Percentiles rank a stretch among this genome's conserved stretches.
These are phyloP conservation scores for Lasioglossum morio DNA, from an alignment of 2,888 invertebrate genomes.

Conservation along the genomic window DNA sequence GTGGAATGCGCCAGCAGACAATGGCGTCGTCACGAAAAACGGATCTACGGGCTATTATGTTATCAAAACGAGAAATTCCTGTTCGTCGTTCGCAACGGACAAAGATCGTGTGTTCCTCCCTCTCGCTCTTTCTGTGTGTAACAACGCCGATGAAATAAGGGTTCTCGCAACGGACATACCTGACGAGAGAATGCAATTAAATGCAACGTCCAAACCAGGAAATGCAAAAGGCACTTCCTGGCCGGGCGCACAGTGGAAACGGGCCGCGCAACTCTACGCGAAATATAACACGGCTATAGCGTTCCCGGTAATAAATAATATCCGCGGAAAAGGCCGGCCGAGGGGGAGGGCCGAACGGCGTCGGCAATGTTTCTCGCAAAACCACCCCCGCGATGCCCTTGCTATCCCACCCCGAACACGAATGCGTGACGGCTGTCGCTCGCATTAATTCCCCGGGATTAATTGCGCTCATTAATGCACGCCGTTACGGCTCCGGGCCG, in stretches of 20 bases:
- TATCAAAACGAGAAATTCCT: slow-evolving; percentile 59
- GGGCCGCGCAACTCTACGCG: slow-evolving; percentile 38
- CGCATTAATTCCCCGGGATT: slow-evolving; percentile 76
- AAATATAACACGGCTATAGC: slow-evolving; percentile 48
- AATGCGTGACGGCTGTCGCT: slow-evolving; percentile 68
- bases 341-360: slow-evolving; percentile 31
- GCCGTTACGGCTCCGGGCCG: slow-evolving; percentile 25
- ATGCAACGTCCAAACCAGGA: slow-evolving; percentile 63
- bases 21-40: neutral
- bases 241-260: slow-evolving; percentile 18
- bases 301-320: slow-evolving; percentile 55
- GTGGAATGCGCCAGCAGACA: neutral
- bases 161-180: slow-evolving; percentile 42
- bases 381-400: neutral
- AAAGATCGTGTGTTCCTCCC: neutral
- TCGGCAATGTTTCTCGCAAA: slow-evolving; percentile 33
- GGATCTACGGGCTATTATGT: slow-evolving; percentile 32
- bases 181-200: slow-evolving; percentile 72
- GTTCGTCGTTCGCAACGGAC: slow-evolving; percentile 17
- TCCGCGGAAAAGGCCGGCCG: slow-evolving; percentile 32
- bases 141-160: slow-evolving; percentile 60
- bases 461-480: slow-evolving; percentile 77
- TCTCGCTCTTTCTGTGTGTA: slow-evolving; percentile 14
- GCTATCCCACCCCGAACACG: slow-evolving; percentile 22
- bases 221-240: slow-evolving; percentile 60